Conservation (phyloP, 2,888 invertebrate genomes). For the Dinocampus coccinellae region DNA sequence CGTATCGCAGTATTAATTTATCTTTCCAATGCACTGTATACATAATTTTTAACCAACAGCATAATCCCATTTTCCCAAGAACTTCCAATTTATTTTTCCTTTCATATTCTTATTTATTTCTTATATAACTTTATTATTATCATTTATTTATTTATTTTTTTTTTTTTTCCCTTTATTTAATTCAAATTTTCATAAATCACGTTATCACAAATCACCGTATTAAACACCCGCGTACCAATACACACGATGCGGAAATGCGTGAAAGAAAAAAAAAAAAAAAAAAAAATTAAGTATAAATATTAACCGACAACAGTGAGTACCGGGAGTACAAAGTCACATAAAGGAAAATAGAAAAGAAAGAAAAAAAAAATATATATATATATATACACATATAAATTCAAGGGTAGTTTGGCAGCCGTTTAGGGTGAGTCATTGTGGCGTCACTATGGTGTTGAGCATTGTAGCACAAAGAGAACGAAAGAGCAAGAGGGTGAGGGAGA, state of each 20-base stretch:
- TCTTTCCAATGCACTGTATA: background rate
- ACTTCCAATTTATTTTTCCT: background rate
- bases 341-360: background rate
- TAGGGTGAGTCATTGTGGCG: conserved; percentile 34
- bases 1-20: background rate
- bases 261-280: background rate
- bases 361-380: background rate
- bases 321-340: background rate
- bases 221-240: conserved; percentile 22
- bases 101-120: background rate
- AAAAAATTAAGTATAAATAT: no score
- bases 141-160: background rate
- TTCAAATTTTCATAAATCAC: conserved; percentile 7
- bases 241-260: background rate
- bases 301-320: background rate
- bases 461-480: background rate
- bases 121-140: background rate
- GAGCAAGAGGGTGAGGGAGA: background rate
- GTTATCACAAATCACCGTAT: conserved; percentile 25
- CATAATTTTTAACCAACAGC: background rate
- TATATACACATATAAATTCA: background rate
- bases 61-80: background rate
- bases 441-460: conserved; percentile 20
- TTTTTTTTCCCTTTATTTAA: background rate
- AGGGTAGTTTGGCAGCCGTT: conserved; percentile 26